Base-by-base conservation (phyloP, 2,113 vertebrate species). In the Apteryx mantelli region DNA sequence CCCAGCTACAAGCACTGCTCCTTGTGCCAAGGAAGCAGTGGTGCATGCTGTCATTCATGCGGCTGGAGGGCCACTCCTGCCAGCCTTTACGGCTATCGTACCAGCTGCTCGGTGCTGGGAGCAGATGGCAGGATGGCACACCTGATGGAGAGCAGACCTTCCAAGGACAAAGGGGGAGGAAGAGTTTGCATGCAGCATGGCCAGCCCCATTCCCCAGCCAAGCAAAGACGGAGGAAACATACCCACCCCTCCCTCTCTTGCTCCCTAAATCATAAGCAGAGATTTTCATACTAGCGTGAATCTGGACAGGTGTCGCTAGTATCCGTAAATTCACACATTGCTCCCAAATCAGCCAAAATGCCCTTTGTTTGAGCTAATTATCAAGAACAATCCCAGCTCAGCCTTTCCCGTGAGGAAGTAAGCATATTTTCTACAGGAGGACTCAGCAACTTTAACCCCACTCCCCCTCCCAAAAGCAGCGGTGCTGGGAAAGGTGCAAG, bases 131-230 rank as follows among this genome's bases (percentile, higher is more conserved):
- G 75, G 90, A 97, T 91, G 93, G 97, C 93, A 91, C 94, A 97
- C 96, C 98, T 98, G 97, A 98, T 95, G 97, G 97, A 95, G 94
- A 98, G 97, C 97, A 97, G 97, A 97, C 95, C 97, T 98, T 98
- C 95, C 97, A 97, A 98, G 97, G 98, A 97, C 97, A 80, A 96
- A 98, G 80, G 42, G 95, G 88, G 88, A 94, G 93, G 95, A 76
- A 91, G 89, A 94, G 71, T 60, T 91, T 73, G 92, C 36, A 30
- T 8, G 7, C 16, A 30, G 79, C 52, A 3, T 12, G 83, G 81
- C 80, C 74, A 55, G 65, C 55, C 79, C 61, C 42, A 19, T 26
- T 68, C 58, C 32, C 68, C 53, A 84, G 81, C 18, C 55, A 5
- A 2, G 22, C 10, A 36, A 82, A 91, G 53, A 64, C 0, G 1